These are phyloP conservation scores for Bombus sibiricus DNA, from an alignment of 1,140 invertebrate genomes.

Conservation along the genomic window DNA sequence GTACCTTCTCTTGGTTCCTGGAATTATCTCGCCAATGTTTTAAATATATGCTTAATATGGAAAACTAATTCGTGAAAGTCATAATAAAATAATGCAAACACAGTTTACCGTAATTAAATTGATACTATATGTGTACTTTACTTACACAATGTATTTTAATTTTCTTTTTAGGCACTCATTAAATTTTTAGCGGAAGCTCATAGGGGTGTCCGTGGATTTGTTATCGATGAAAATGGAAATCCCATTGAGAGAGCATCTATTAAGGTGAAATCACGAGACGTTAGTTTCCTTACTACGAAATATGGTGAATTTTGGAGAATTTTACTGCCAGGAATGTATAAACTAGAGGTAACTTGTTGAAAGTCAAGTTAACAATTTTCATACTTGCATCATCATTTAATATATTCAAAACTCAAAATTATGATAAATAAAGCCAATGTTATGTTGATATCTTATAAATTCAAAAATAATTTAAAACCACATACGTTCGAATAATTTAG, in stretches of 20 bases:
- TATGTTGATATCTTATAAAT: neutral
- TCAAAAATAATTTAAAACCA: too few relatives aligned
- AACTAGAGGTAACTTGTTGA: constrained; percentile 87
- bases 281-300: constrained; percentile 94
- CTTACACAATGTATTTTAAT: constrained; percentile 17
- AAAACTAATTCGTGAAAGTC: neutral
- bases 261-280: constrained; percentile 92
- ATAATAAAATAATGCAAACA: neutral
- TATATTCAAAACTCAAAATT: neutral
- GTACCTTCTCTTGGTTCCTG: neutral
- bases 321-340: constrained; percentile 92
- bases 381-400: neutral
- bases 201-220: constrained; percentile 92
- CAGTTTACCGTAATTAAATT: neutral
- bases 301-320: constrained; percentile 97
- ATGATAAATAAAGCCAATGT: neutral
- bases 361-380: neutral
- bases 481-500: neutral
- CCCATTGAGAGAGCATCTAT: constrained; percentile 92
- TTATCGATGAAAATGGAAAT: constrained; percentile 91
- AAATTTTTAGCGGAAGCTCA: constrained; percentile 95
- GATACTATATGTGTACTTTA: neutral
- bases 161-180: constrained; percentile 87
- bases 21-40: neutral
- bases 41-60: neutral